Evolutionary conservation across 2,888 invertebrate genomes (phyloP).

Genomic region (Rutpela maculata): DNA sequence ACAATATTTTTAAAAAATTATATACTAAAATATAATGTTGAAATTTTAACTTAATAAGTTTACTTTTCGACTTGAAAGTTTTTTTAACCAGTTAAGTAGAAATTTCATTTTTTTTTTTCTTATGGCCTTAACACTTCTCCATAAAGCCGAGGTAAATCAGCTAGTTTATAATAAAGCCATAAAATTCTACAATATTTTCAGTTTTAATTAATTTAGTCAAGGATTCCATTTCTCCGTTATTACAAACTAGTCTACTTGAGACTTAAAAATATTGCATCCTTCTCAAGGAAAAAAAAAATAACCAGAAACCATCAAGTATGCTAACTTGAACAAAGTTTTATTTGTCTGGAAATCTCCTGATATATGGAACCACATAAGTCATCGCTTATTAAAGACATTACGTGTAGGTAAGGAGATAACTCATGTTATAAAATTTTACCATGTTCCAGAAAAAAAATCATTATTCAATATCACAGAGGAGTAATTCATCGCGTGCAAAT

Average conservation of each 20-base stretch:
- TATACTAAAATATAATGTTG: too few species aligned
- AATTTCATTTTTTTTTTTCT: too few species aligned
- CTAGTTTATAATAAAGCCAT: too few species aligned
- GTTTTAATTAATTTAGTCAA: not conserved
- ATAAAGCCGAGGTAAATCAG: too few species aligned
- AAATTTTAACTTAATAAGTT: too few species aligned
- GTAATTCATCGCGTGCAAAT: constrained; percentile 13
- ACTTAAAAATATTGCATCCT: not conserved
- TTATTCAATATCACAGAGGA: constrained; percentile 13
- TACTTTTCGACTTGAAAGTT: too few species aligned
- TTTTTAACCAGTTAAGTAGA: too few species aligned
- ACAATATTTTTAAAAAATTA: too few species aligned
- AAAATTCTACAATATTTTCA: too few species aligned
- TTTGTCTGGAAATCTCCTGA: constrained; percentile 1
- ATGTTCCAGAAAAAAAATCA: constrained; percentile 13
- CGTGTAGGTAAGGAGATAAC: not conserved
- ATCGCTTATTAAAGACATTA: not conserved
- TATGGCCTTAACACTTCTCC: too few species aligned
- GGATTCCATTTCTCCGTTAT: not conserved
- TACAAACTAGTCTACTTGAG: not conserved
- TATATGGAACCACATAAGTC: constrained; percentile 12
- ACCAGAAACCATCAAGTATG: not conserved
- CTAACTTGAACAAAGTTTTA: not conserved
- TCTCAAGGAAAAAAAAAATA: not conserved
- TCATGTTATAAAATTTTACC: constrained; percentile 10